These are phyloP conservation scores for Catagonus wagneri DNA, from an alignment of 2,113 vertebrate genomes.

Conservation along the genomic window DNA sequence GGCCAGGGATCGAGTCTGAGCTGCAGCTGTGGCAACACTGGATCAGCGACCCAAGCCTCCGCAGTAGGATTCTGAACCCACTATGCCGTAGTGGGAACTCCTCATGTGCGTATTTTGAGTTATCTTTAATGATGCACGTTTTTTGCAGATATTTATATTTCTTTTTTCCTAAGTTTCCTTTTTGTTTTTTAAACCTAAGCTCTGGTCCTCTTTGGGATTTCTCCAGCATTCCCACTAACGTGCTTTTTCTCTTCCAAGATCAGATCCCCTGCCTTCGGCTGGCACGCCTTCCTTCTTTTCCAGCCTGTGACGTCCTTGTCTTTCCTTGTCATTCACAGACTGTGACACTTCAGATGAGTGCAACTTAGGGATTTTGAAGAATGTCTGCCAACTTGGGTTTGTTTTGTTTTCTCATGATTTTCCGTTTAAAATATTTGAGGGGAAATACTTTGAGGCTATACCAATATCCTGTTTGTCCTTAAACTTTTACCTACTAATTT, in stretches of 20 bases:
- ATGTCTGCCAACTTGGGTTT: too few species aligned
- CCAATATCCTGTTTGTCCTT: not conserved
- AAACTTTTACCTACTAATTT: not conserved
- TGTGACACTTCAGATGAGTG: not conserved
- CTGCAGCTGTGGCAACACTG: too few species aligned
- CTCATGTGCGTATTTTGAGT: too few species aligned
- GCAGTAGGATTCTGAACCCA: too few species aligned
- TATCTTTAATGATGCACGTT: not conserved
- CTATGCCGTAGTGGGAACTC: too few species aligned
- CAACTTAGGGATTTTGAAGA: not conserved
- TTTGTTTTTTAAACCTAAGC: not conserved
- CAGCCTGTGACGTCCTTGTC: not conserved
- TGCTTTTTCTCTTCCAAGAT: too few species aligned
- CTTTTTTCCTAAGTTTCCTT: not conserved
- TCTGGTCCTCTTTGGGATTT: not conserved
- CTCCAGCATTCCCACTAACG: not conserved
- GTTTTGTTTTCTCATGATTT: not conserved
- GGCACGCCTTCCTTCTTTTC: not conserved
- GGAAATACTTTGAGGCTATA: not conserved
- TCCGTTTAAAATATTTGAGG: not conserved
- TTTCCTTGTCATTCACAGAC: not conserved
- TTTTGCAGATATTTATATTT: not conserved
- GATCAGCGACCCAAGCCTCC: too few species aligned
- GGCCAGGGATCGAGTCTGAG: too few species aligned
- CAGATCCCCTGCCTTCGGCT: accelerated